Conservation (phyloP, 2,888 invertebrate species). For the Ichneumoninae sp. region DNA sequence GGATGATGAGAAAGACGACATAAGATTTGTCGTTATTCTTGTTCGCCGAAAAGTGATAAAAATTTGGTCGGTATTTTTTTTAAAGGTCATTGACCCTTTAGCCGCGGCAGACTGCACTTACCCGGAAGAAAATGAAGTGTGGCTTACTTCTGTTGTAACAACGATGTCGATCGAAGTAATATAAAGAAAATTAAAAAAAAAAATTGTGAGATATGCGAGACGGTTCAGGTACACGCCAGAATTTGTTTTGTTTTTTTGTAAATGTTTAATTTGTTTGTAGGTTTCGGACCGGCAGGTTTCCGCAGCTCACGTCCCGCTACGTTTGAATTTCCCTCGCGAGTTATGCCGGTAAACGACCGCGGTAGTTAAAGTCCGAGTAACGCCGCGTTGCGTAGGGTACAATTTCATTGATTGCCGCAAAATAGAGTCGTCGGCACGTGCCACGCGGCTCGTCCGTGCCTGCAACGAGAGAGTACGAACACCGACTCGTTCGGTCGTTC, state of each 20-base stretch:
- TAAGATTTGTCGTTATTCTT: not conserved
- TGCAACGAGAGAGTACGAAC: conserved; percentile 11
- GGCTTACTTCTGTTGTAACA: too few relatives aligned
- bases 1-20: not conserved
- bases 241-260: not conserved
- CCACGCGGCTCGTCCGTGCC: conserved; percentile 21
- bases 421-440: conserved; percentile 43
- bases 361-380: conserved; percentile 12
- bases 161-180: too few relatives aligned
- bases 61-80: not conserved
- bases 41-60: not conserved
- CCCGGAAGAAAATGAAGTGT: too few relatives aligned
- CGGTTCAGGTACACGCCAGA: too few relatives aligned
- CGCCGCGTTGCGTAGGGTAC: conserved; percentile 6
- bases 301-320: not conserved
- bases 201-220: too few relatives aligned
- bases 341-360: not conserved
- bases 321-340: not conserved
- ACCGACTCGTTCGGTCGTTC: not conserved
- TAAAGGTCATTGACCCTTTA: too few relatives aligned
- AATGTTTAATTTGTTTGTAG: not conserved
- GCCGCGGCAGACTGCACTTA: too few relatives aligned
- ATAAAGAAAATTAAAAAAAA: too few relatives aligned
- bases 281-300: not conserved
- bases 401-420: conserved; percentile 39